Evolutionary conservation across 2,888 invertebrate species (phyloP), one percentile per base, ranked within the genome.

Genomic region (Pachymerium ferrugineum): DNA sequence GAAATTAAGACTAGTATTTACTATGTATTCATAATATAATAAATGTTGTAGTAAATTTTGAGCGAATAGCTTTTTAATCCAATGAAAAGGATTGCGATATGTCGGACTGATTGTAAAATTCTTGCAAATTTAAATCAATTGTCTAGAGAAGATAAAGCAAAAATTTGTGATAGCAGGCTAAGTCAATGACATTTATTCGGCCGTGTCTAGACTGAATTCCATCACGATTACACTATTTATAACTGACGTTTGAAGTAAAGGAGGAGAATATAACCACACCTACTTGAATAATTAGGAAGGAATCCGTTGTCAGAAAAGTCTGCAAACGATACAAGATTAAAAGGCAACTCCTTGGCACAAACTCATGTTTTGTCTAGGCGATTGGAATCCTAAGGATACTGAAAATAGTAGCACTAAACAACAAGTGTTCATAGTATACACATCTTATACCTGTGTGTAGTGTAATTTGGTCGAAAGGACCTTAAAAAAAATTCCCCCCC

Each of bases 211-310:
- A 62, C 62, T 62, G 62, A 62, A 62, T 62, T 62, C 62, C 62
- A 62, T 62, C 62, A 62, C 62, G 62, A 62, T 62, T 62, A 62
- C 62, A 62, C 62, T 62, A 62, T 62, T 62, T 62, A 62, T 62
- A 62, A 62, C 12, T 62, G 25, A 28, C 22, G 62, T 28, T 62
- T 62, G 62, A 62, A 62, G 62, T 22, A 62, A 62, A 62, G 62
- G 62, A n/a, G n/a, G n/a, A 62, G 62, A 62, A 62, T 62, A 62
- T 62, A 62, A 62, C 62, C 62, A 62, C 62, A 62, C 62, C 62
- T 62, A 62, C 62, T 62, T 62, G 62, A 25, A 62, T 62, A 62
- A 62, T 62, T 28, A 62, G 28, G 25, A 25, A 12, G 62, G 62
- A 62, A 28, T 28, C 62, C 62, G 62, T 25, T 62, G 62, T 62